A percentile compares a stretch with the other conserved stretches of the same genome.
Conservation (phyloP, 2,113 vertebrate species). For the Capricornis sumatraensis region DNA sequence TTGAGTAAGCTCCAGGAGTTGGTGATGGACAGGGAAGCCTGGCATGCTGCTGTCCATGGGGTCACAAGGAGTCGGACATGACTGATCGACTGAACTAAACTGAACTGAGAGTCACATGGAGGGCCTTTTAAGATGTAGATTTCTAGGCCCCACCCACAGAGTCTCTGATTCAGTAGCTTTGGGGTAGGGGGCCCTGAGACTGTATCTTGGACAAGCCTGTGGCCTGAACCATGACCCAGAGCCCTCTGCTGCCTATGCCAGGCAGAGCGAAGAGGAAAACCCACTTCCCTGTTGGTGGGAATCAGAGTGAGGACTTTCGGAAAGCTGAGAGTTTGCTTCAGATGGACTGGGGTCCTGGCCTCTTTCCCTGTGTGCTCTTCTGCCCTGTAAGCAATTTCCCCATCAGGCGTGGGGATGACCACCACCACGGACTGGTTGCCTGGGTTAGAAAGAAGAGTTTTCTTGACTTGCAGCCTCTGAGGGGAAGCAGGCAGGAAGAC, state of each 20-base stretch:
- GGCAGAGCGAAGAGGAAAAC: not conserved
- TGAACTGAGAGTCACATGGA: not conserved
- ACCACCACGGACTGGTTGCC: not conserved
- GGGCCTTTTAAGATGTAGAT: not conserved
- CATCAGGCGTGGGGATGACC: fast-evolving
- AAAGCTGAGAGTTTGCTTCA: not conserved
- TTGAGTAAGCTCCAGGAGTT: not conserved
- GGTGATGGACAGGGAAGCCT: not conserved
- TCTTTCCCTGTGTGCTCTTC: not conserved
- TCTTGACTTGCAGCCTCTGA: not conserved
- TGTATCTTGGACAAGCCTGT: not conserved
- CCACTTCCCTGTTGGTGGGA: not conserved
- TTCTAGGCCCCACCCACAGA: not conserved
- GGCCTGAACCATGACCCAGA: not conserved
- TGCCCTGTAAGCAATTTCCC: not conserved
- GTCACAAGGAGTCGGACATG: fast-evolving
- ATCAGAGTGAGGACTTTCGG: not conserved
- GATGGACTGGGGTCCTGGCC: not conserved
- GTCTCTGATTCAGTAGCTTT: not conserved
- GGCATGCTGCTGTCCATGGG: not conserved
- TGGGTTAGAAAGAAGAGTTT: not conserved
- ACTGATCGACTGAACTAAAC: not conserved
- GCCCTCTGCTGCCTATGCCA: not conserved
- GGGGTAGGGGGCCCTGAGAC: not conserved
- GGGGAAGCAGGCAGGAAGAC: not conserved